phyloP scores from a whole-genome alignment of 2,888 invertebrate species.

The Sceliomorpha sp. region DNA sequence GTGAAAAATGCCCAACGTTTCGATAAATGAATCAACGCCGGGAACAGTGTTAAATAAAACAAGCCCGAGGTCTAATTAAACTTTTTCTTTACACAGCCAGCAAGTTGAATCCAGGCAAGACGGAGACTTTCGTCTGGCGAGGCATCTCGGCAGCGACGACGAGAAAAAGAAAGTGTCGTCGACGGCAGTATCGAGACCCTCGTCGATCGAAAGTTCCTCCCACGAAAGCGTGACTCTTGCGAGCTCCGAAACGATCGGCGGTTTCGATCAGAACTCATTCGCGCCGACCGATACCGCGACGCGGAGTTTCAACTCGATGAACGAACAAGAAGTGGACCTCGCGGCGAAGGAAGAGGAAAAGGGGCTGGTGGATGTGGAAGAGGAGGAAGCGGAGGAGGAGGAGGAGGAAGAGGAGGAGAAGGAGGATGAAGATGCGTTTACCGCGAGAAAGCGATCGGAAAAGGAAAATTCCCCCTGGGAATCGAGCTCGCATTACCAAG shows the following conservation, averaged over 20 bases:
- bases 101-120: no score
- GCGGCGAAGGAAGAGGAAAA: not conserved
- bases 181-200: slow-evolving; percentile 13
- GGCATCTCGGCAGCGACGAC: slow-evolving; percentile 40
- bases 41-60: no score
- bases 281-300: slow-evolving; percentile 23
- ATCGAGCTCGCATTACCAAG: slow-evolving; percentile 12
- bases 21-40: no score
- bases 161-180: slow-evolving; percentile 9
- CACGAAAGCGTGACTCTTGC: slow-evolving; percentile 25
- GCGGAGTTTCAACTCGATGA: slow-evolving; percentile 16
- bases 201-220: slow-evolving; percentile 28
- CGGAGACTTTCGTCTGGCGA: slow-evolving; percentile 13
- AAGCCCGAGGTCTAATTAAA: no score
- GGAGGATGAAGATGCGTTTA: slow-evolving; percentile 25
- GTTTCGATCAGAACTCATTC: slow-evolving; percentile 8
- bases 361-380: not conserved
- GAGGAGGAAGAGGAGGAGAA: slow-evolving; percentile 4
- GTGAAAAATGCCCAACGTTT: no score
- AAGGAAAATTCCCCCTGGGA: slow-evolving; percentile 28
- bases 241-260: slow-evolving; percentile 31
- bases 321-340: slow-evolving; percentile 1
- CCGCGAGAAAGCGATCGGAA: slow-evolving; percentile 20
- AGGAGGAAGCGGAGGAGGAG: slow-evolving; percentile 13
- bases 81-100: no score